A percentile compares a stretch with the other conserved stretches of the same genome.
Evolutionary conservation across 2,113 vertebrate genomes (phyloP).

Genomic region (Arothron firmamentum): DNA sequence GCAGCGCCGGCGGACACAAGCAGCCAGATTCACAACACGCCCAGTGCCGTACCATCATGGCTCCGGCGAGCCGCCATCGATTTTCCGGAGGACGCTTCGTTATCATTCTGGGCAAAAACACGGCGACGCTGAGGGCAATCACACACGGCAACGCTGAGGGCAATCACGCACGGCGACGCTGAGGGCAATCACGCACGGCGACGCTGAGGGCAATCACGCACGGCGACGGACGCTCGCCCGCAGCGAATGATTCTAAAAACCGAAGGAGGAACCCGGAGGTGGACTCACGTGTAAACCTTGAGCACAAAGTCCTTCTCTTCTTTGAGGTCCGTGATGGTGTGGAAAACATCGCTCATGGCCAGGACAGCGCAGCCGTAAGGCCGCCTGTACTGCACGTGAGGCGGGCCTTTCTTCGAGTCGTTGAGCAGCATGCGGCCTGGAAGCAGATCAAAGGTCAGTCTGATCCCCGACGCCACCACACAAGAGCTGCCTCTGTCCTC

Average conservation of each 20-base stretch:
- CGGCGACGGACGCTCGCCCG: not conserved
- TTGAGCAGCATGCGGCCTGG: conserved; percentile 92
- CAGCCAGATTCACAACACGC: conserved; percentile 63
- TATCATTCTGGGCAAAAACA: conserved; percentile 62
- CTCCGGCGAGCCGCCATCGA: conserved; percentile 58
- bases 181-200: conserved; percentile 42
- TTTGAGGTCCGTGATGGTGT: conserved; percentile 89
- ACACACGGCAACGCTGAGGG: conserved; percentile 19
- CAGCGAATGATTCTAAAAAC: not conserved
- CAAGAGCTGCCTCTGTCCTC: not conserved
- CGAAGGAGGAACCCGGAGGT: not conserved
- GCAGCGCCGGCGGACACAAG: conserved; percentile 47
- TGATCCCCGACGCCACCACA: not conserved
- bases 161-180: conserved; percentile 33
- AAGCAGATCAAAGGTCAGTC: conserved; percentile 6
- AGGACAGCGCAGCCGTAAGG: conserved; percentile 92
- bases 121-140: conserved; percentile 31
- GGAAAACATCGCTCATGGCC: conserved; percentile 88
- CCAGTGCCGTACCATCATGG: conserved; percentile 53
- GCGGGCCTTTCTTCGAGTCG: conserved; percentile 92
- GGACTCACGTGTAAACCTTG: conserved; percentile 95
- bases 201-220: conserved; percentile 32
- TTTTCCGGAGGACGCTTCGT: conserved; percentile 64
- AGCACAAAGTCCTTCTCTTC: conserved; percentile 98
- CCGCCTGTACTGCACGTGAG: conserved; percentile 87